Conservation (phyloP, 2,797 vertebrate genomes). For the Periophthalmus magnuspinnatus region DNA sequence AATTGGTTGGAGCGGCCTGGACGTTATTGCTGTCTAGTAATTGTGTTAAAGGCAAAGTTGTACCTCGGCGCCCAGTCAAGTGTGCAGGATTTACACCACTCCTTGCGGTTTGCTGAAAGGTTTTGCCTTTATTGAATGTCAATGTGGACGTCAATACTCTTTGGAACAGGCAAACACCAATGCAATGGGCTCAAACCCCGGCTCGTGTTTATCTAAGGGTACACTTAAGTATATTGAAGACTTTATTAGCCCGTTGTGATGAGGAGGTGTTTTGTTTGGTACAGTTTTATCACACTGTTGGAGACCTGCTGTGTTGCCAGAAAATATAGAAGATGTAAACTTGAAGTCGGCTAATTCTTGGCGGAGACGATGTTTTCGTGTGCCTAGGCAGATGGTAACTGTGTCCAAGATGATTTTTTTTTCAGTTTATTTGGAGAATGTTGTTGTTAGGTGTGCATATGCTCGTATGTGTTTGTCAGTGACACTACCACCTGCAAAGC, state of each 20-base stretch:
- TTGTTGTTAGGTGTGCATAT: conserved; percentile 51
- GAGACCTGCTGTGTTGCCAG: conserved; percentile 56
- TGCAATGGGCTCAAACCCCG: conserved; percentile 56
- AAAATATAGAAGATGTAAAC: conserved; percentile 50
- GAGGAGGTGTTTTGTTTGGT: conserved; percentile 74
- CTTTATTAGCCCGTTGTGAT: conserved; percentile 73
- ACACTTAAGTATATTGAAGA: conserved; percentile 77
- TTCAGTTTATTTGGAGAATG: conserved; percentile 40
- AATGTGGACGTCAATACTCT: conserved; percentile 70
- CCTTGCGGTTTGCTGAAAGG: conserved; percentile 64
- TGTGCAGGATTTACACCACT: conserved; percentile 61
- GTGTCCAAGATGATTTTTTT: conserved; percentile 30
- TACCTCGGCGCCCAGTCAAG: conserved; percentile 45
- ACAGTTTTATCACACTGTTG: conserved; percentile 62
- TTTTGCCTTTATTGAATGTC: conserved; percentile 74
- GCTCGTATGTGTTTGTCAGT: conserved; percentile 49
- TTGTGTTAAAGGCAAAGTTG: conserved; percentile 61
- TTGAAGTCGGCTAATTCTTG: conserved; percentile 50
- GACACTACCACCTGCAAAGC: conserved; percentile 49
- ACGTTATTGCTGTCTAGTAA: conserved; percentile 76
- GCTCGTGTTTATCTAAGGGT: conserved; percentile 73
- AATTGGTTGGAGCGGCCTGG: conserved; percentile 61
- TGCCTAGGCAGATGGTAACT: conserved; percentile 45
- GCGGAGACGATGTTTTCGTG: conserved; percentile 34
- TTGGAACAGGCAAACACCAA: conserved; percentile 65